A percentile compares a stretch with the other conserved stretches of the same genome.
Evolutionary conservation across 2,113 vertebrate species (phyloP).

Genomic region (Microtus oregoni): DNA sequence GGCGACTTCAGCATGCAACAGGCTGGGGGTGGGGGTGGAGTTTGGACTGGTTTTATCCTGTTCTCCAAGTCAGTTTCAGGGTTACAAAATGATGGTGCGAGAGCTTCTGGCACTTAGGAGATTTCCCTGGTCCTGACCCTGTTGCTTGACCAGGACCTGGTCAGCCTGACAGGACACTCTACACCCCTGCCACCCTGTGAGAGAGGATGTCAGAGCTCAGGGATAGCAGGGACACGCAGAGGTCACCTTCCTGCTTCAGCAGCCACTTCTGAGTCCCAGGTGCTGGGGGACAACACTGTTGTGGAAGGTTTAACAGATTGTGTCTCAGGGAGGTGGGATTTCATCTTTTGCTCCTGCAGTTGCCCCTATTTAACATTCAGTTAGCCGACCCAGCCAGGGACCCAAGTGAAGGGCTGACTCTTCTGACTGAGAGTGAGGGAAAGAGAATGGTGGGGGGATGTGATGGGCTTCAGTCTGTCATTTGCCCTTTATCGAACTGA

Average conservation of each 20-base stretch:
- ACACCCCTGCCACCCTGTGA: not conserved
- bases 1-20: not conserved
- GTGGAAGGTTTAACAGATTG: not conserved
- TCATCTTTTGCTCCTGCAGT: not conserved
- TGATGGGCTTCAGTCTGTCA: not conserved
- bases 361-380: conserved; percentile 69
- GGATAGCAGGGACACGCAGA: not conserved
- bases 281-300: not conserved
- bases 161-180: not conserved
- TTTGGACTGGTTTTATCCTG: not conserved
- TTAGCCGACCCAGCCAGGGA: conserved; percentile 63
- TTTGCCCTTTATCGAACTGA: not conserved
- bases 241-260: not conserved
- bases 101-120: not conserved
- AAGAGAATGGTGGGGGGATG: not conserved
- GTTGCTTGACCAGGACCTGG: not conserved
- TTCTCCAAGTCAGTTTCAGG: not conserved
- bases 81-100: not conserved
- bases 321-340: conserved; percentile 10
- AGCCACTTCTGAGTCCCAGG: not conserved
- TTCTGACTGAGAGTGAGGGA: conserved; percentile 55
- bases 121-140: too few relatives aligned
- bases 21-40: not conserved
- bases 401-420: conserved; percentile 47
- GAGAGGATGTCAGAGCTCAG: not conserved